Evolutionary conservation across 2,113 vertebrate genomes (phyloP).

Genomic region (Plecturocebus donacophilus): DNA sequence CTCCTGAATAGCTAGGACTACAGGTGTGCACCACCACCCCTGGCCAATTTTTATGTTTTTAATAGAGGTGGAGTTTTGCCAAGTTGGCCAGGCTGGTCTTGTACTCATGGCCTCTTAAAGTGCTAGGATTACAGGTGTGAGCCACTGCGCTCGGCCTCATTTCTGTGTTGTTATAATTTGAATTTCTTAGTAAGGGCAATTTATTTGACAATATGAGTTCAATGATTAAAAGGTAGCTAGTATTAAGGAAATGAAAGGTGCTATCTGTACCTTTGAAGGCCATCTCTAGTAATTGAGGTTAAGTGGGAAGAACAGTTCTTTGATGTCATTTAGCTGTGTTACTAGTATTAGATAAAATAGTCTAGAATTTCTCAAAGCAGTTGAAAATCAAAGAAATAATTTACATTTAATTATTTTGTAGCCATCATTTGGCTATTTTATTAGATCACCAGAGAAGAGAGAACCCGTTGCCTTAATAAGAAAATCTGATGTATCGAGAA

Average conservation of each 20-base stretch:
- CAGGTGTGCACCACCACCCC: too few relatives aligned
- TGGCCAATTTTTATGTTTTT: too few relatives aligned
- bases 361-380: constrained; percentile 7
- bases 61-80: too few relatives aligned
- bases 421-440: constrained; percentile 98
- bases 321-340: constrained; percentile 33
- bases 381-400: constrained; percentile 57
- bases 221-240: neutral
- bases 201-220: neutral
- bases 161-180: constrained; percentile 28
- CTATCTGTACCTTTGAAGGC: neutral
- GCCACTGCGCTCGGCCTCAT: neutral
- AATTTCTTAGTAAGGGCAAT: constrained; percentile 12
- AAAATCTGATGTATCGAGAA: constrained; percentile 83
- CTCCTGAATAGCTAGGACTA: too few relatives aligned
- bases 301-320: constrained; percentile 15
- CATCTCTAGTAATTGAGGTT: neutral
- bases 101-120: too few relatives aligned
- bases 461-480: constrained; percentile 92
- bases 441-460: constrained; percentile 94
- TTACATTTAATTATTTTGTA: constrained; percentile 77
- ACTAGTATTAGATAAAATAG: neutral
- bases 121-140: too few relatives aligned
- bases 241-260: constrained; percentile 13
- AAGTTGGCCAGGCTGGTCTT: too few relatives aligned